phyloP scores from a whole-genome alignment of 2,797 vertebrate genomes.

The Centropyge bicolor region DNA sequence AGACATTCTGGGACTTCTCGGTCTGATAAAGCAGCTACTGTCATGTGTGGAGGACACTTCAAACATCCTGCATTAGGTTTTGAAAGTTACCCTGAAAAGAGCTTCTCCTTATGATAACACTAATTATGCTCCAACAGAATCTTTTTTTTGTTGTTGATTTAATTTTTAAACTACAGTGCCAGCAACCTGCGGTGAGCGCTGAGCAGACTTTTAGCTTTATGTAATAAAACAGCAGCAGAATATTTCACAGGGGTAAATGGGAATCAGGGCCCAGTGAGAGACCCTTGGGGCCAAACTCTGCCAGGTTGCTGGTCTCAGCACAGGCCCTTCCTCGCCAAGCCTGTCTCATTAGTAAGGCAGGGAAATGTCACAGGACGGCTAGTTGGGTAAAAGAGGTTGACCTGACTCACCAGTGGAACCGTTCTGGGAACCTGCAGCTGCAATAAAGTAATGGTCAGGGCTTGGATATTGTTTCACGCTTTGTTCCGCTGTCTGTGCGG shows the following conservation, averaged over 20 bases:
- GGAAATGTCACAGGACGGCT: slow-evolving; percentile 70
- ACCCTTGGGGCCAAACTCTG: slow-evolving; percentile 73
- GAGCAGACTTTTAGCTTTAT: slow-evolving; percentile 63
- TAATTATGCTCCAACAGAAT: slow-evolving; percentile 7
- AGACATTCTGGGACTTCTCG: not conserved
- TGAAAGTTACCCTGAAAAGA: slow-evolving; percentile 9
- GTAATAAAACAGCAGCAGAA: slow-evolving; percentile 70
- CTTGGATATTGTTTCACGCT: slow-evolving; percentile 35
- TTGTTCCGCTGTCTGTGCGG: slow-evolving; percentile 17
- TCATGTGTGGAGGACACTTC: slow-evolving; percentile 14
- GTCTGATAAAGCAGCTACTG: not conserved
- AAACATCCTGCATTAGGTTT: not conserved
- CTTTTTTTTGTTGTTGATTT: slow-evolving; percentile 16
- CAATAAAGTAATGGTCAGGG: slow-evolving; percentile 29
- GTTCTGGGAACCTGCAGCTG: slow-evolving; percentile 41
- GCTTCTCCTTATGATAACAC: slow-evolving; percentile 13
- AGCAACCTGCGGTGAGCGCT: slow-evolving; percentile 41
- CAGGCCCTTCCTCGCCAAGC: slow-evolving; percentile 58
- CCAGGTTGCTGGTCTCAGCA: slow-evolving; percentile 78
- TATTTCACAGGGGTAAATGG: slow-evolving; percentile 71
- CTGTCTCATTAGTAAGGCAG: slow-evolving; percentile 82
- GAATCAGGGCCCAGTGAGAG: slow-evolving; percentile 59
- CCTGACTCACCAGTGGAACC: slow-evolving; percentile 58
- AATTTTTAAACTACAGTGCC: slow-evolving; percentile 32
- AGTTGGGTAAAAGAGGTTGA: slow-evolving; percentile 71